Percentiles rank a stretch among this genome's conserved stretches.
Evolutionary conservation across 2,113 vertebrate species (phyloP).

Genomic region (Chinchilla lanigera): DNA sequence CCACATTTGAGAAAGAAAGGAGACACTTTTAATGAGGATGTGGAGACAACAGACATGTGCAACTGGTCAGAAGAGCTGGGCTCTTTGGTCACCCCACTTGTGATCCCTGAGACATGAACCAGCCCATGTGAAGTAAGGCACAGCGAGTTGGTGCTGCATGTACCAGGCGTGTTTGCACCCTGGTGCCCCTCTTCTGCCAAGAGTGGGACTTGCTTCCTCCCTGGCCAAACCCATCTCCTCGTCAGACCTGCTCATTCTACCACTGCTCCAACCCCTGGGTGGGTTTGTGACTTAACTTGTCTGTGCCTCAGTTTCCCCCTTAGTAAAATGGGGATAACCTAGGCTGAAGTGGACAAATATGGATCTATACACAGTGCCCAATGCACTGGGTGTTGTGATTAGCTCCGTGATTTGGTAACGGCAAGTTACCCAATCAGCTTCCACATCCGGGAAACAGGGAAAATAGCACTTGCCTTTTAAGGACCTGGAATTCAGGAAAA

Average conservation of each 20-base stretch:
- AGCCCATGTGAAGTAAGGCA: not conserved
- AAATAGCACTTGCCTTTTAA: constrained; percentile 54
- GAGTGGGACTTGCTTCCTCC: not conserved
- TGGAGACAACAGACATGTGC: not conserved
- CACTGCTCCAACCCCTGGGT: not conserved
- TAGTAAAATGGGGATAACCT: not conserved
- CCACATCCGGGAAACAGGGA: not conserved
- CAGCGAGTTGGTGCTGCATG: not conserved
- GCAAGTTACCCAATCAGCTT: not conserved
- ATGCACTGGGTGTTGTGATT: fast-evolving
- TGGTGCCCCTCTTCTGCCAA: not conserved
- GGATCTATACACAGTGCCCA: not conserved
- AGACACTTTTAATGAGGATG: not conserved
- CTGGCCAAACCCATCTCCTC: not conserved
- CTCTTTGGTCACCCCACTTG: not conserved
- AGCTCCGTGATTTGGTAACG: not conserved
- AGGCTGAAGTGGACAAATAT: not conserved
- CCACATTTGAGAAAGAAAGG: not conserved
- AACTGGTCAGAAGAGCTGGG: not conserved
- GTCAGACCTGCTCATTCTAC: fast-evolving
- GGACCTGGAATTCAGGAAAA: constrained; percentile 66
- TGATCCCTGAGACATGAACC: not conserved
- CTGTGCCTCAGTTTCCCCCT: not conserved
- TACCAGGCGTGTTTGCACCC: not conserved
- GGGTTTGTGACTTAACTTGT: not conserved